Base-by-base conservation (phyloP, 2,113 vertebrate species). In the Scopus umbretta region DNA sequence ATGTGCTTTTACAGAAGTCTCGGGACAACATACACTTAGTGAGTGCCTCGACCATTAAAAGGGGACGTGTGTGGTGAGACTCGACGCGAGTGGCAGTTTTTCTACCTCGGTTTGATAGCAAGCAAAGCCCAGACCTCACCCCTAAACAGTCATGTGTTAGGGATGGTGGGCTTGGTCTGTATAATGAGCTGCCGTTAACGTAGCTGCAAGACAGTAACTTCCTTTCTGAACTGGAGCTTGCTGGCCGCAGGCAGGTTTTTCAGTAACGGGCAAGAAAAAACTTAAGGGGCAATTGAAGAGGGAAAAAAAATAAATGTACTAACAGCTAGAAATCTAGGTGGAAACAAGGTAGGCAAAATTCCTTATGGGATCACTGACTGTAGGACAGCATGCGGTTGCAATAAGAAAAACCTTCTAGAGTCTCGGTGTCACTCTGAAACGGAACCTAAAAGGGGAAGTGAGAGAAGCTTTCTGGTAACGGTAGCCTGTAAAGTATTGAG, bases 371-470 rank as follows among this genome's bases (percentile, higher is more conserved):
- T 50, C 9, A 1, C 6, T 16, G 67, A 5, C 36, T 40, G 59
- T 19, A 15, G 40, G 27, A 21, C 3, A 9, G 16, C 3, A 2
- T 9, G 32, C 27, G 32, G 36, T 3, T 32, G 43, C 9, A 43
- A 3, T 5, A 21, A 59, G 53, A 40, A 45, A 27, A 53, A 4
- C 18, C 13, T 38, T 9, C 7, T 29, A 1, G 56, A 38, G 61
- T 16, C 18, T 23, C 29, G 53, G 40, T 45, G 53, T 2, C 0
- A 0, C 19, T 4, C 2, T 10, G 50, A 71, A 71, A 32, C 63
- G 63, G 55, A 56, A 40, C 22, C 78, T 36, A 1, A 49, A 70
- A 92, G 67, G 80, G 34, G 50, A 83, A 86, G 17, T 25, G 50
- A 55, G 78, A 70, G 80, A 20, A 4, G 49, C 63, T 80, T 61